Conservation (phyloP, 64 coral and sea anemone genomes). For the Stichodactyla helianthus region DNA sequence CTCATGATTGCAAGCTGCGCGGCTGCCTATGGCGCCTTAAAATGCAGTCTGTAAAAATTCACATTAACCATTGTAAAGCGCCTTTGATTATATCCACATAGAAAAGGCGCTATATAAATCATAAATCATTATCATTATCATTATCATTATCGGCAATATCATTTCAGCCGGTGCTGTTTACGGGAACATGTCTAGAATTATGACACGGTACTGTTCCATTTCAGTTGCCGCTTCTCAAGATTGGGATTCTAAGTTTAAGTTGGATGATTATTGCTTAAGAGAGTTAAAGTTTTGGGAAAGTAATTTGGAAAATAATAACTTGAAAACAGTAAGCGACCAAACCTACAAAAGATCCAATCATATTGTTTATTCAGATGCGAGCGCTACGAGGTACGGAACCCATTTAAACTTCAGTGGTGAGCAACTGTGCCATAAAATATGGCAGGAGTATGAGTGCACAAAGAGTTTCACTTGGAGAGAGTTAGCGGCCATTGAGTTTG, state of each 20-base stretch:
- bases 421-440: constrained; percentile 21
- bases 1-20: no score
- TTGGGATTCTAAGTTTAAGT: constrained; percentile 23
- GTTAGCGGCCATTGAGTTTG: constrained; percentile 9
- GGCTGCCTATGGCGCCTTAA: no score
- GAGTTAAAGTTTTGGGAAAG: constrained; percentile 38
- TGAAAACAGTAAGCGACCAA: no score
- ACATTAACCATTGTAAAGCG: no score
- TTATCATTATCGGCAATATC: no score
- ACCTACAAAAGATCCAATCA: constrained; percentile 10
- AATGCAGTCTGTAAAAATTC: no score
- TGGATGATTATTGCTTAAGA: constrained; percentile 45
- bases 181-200: constrained; percentile 1
- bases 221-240: no score
- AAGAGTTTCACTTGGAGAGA: constrained; percentile 19
- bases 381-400: constrained; percentile 29
- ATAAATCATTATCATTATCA: no score
- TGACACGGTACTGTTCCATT: constrained; percentile 27
- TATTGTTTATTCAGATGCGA: constrained; percentile 55
- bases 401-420: constrained; percentile 27
- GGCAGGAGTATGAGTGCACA: constrained; percentile 10
- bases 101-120: no score
- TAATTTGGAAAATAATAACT: background rate
- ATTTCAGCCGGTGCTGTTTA: background rate
- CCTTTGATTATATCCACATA: no score